phyloP scores from a whole-genome alignment of 2,888 invertebrate species.

The Rugalucina vietnamica region DNA sequence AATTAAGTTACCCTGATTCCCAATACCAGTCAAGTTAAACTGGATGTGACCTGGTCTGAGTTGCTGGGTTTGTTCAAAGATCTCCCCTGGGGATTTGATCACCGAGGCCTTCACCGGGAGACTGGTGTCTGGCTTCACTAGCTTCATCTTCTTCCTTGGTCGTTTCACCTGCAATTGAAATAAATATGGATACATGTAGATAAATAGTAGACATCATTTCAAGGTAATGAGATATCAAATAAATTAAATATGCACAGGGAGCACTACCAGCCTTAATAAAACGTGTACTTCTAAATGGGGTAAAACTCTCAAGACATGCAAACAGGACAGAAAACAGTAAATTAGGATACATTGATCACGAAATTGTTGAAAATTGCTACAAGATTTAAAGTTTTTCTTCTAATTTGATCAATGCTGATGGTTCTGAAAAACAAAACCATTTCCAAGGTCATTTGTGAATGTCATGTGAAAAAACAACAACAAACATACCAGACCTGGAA shows the following conservation, averaged over 20 bases:
- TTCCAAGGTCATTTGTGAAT: no score
- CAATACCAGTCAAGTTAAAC: slow-evolving; percentile 44
- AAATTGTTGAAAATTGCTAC: no score
- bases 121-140: slow-evolving; percentile 60
- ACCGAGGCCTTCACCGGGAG: slow-evolving; percentile 29
- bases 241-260: neutral
- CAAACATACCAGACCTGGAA: no score
- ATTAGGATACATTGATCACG: no score
- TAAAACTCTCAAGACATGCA: no score
- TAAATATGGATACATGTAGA: neutral
- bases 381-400: no score
- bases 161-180: slow-evolving; percentile 43
- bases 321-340: no score
- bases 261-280: no score
- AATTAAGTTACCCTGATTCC: slow-evolving; percentile 1
- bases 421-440: no score
- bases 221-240: neutral
- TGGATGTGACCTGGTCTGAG: slow-evolving; percentile 52
- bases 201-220: neutral
- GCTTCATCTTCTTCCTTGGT: slow-evolving; percentile 85
- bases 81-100: slow-evolving; percentile 71
- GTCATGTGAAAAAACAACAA: no score
- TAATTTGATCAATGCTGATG: no score
- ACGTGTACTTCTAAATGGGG: no score
- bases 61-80: slow-evolving; percentile 82